Evolutionary conservation across 2,888 invertebrate species (phyloP).

Genomic region (Microplitis deprimator): DNA sequence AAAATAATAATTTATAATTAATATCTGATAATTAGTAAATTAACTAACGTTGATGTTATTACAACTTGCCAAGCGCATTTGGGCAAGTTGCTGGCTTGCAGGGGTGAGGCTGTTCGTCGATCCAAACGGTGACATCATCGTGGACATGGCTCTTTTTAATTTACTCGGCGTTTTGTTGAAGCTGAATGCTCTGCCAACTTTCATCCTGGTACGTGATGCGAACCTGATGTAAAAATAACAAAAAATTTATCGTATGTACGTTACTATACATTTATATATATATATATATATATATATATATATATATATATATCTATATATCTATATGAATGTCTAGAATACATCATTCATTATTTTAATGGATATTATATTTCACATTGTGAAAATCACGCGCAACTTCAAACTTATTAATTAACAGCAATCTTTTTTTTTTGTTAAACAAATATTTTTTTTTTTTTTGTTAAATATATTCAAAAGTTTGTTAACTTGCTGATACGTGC

Average conservation of each 20-base stretch:
- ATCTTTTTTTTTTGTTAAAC: neutral
- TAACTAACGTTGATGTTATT: constrained; percentile 86
- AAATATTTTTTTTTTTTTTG: neutral
- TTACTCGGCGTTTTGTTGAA: constrained; percentile 96
- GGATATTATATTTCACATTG: neutral
- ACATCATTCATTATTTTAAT: neutral
- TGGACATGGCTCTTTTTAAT: constrained; percentile 93
- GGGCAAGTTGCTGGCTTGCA: constrained; percentile 83
- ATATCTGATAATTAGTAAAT: constrained; percentile 48
- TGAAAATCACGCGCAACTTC: constrained; percentile 18
- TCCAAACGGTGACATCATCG: constrained; percentile 93
- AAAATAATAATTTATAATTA: constrained; percentile 9
- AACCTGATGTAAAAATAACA: constrained; percentile 71
- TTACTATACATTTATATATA: neutral
- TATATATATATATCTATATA: neutral
- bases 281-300: no score
- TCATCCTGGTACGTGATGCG: constrained; percentile 86
- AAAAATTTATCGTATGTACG: constrained; percentile 32
- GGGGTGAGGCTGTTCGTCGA: constrained; percentile 88
- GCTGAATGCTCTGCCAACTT: constrained; percentile 94
- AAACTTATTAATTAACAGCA: neutral
- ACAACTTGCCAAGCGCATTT: constrained; percentile 89
- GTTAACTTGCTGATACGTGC: neutral
- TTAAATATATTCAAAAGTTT: neutral
- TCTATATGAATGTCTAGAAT: neutral